phyloP scores from a whole-genome alignment of 2,888 invertebrate genomes.

The Polyommatus icarus region DNA sequence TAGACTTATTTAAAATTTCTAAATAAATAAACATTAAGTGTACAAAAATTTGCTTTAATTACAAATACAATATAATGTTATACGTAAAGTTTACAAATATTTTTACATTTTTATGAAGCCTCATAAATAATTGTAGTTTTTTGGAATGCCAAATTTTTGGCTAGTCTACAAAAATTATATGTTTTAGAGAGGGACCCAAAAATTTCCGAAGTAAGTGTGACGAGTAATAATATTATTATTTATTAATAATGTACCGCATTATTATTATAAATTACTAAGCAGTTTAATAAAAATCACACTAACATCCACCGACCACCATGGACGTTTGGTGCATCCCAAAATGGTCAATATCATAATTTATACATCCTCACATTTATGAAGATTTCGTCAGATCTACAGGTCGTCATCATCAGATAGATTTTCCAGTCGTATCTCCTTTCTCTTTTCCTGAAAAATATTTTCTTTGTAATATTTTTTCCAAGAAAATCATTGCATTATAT shows the following conservation, averaged over 20 bases:
- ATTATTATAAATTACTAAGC: too few species aligned
- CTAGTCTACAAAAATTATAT: too few species aligned
- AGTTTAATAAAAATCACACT: too few species aligned
- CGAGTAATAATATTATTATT: too few species aligned
- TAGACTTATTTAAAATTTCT: background rate
- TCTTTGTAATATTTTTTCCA: background rate
- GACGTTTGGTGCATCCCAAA: background rate
- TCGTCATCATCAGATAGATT: constrained; percentile 55
- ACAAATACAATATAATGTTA: background rate
- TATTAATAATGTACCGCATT: too few species aligned
- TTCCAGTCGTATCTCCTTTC: constrained; percentile 58
- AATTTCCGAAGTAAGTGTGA: too few species aligned
- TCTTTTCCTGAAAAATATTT: constrained; percentile 54
- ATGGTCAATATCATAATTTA: background rate
- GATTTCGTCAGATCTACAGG: constrained; percentile 44
- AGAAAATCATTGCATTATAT: too few species aligned
- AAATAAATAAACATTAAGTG: background rate
- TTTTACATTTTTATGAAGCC: too few species aligned
- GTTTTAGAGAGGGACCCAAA: too few species aligned
- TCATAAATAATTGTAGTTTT: too few species aligned
- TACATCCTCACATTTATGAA: background rate
- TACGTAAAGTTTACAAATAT: background rate
- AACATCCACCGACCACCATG: too few species aligned
- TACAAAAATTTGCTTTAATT: background rate
- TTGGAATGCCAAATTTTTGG: too few species aligned